Evolutionary conservation across 2,797 vertebrate species (phyloP).

Genomic region (Cryptoblepharus egeriae): DNA sequence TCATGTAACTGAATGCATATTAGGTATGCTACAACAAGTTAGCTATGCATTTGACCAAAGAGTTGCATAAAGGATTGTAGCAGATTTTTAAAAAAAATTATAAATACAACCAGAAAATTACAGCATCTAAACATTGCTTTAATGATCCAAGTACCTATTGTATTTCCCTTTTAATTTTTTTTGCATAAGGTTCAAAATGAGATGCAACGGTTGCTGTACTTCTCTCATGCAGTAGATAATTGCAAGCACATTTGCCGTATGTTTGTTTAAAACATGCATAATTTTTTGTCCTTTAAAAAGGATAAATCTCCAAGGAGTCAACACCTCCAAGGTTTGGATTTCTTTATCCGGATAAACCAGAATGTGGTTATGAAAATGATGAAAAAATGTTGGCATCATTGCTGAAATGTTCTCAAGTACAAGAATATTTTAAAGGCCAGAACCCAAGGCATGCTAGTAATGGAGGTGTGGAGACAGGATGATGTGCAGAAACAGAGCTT

Average conservation of each 20-base stretch:
- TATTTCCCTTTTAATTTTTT: not conserved
- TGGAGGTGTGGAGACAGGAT: no score
- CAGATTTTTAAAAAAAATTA: not conserved
- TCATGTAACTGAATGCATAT: not conserved
- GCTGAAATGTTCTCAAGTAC: not conserved
- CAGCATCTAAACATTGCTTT: slow-evolving; percentile 3
- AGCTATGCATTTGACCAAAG: not conserved
- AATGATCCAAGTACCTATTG: not conserved
- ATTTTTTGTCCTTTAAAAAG: slow-evolving; percentile 20
- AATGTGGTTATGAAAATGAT: slow-evolving; percentile 8
- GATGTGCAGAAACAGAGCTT: not conserved
- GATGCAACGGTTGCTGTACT: slow-evolving; percentile 4
- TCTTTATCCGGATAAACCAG: slow-evolving; percentile 16
- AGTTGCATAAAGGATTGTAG: not conserved
- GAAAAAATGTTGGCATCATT: not conserved
- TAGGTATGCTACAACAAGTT: not conserved
- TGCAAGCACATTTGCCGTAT: slow-evolving; percentile 26
- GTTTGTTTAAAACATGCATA: slow-evolving; percentile 30
- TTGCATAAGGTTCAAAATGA: slow-evolving; percentile 33
- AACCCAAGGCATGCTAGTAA: not conserved
- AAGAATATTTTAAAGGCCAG: not conserved
- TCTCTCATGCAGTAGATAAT: slow-evolving; percentile 39
- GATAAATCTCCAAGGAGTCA: not conserved
- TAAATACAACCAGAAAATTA: slow-evolving; percentile 27
- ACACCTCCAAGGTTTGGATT: not conserved